Evolutionary conservation across 2,888 invertebrate genomes (phyloP), one percentile per base, ranked within the genome.

Genomic region (Augochlorella aurata): DNA sequence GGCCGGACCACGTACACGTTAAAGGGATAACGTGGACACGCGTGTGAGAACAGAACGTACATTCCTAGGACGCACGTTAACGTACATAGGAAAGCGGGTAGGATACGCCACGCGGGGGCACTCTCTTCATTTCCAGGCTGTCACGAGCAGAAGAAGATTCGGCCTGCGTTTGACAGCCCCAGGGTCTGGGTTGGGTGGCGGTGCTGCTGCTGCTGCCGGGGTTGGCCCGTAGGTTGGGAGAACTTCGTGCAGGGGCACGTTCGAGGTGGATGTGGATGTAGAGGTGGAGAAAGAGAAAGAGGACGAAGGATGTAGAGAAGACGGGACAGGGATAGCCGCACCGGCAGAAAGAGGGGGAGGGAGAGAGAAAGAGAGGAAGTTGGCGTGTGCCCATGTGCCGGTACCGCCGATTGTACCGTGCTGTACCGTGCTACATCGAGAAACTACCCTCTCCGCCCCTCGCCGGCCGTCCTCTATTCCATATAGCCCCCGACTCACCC

Each of bases 91-190:
- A 86, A 87, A 88, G 85, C 88, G 84, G 89, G 85, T 87, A 90
- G 90, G 89, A 90, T 91, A 90, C 90, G 89, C 85, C 85, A 88
- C 88, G 89, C 90, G 90, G 90, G 90, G 90, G 90, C 89, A 91
- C 92, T 93, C 93, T 93, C 93, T 93, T 93, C 93, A 93, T 93
- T 93, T 93, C 91, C 92, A 92, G 92, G 90, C 92, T 92, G 92
- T 92, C 92, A 92, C 91, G 91, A 92, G 88, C 92, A 92, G 92
- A 92, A 93, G 93, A 93, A 93, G 93, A 93, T 93, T 93, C 92
- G 91, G 91, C 90, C 93, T 93, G 93, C 90, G 92, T 92, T 93
- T 93, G 93, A 93, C 93, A 93, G 93, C 92, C 92, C 92, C 92
- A 93, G 92, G 92, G 92, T 92, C 92, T 92, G 92, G 92, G 92